Percentiles rank a stretch among this genome's conserved stretches.
phyloP scores from a whole-genome alignment of 2,113 vertebrate genomes.

The Centrocercus urophasianus region DNA sequence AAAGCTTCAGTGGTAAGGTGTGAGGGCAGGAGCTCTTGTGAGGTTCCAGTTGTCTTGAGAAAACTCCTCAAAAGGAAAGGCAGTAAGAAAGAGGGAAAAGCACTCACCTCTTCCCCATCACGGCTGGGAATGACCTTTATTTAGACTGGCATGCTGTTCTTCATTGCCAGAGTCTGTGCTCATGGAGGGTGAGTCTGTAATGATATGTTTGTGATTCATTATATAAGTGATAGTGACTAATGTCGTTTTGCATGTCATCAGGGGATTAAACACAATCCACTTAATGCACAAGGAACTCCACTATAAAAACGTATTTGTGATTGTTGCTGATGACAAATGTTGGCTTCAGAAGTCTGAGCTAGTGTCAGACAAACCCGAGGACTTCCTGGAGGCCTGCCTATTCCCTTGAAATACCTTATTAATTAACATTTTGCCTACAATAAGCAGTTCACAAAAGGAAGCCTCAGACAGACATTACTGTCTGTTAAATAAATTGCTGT shows the following conservation, averaged over 20 bases:
- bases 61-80: background rate
- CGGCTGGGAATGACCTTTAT: background rate
- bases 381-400: slow-evolving; percentile 1
- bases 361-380: background rate
- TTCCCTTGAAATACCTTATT: slow-evolving; percentile 28
- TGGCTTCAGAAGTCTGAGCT: background rate
- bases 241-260: slow-evolving; percentile 24
- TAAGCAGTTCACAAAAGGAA: slow-evolving; percentile 16
- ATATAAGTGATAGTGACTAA: slow-evolving; percentile 36
- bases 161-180: background rate
- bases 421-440: slow-evolving; percentile 48
- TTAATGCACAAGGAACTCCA: slow-evolving; percentile 20
- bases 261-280: slow-evolving; percentile 35
- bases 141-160: background rate
- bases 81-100: background rate
- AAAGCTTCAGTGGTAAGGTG: background rate
- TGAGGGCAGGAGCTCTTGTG: background rate
- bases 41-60: background rate
- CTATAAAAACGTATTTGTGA: slow-evolving; percentile 2
- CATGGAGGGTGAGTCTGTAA: background rate
- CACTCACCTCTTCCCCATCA: background rate
- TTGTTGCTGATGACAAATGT: slow-evolving; percentile 17
- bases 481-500: background rate
- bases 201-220: background rate
- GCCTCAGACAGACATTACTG: background rate